Conservation (phyloP, 2,888 invertebrate species). For the Syritta pipiens region DNA sequence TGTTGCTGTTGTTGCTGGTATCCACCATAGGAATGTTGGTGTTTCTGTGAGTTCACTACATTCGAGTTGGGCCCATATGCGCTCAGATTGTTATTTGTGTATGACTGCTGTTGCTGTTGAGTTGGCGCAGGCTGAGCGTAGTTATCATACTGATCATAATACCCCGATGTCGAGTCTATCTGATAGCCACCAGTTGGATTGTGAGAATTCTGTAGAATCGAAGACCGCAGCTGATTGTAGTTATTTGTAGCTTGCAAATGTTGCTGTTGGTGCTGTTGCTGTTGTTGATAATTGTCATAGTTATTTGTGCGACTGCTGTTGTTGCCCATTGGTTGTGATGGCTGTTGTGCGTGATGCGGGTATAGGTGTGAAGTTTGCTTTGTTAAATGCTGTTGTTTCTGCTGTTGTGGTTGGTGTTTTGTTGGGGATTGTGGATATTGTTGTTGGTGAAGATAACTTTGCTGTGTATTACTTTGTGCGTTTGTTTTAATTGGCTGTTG, state of each 20-base stretch:
- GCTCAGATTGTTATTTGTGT: conserved; percentile 71
- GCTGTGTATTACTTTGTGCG: conserved; percentile 71
- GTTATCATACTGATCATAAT: conserved; percentile 76
- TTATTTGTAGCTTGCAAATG: conserved; percentile 68
- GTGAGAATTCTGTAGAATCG: conserved; percentile 78
- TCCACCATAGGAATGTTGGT: conserved; percentile 62
- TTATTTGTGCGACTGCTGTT: conserved; percentile 70
- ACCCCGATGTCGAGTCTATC: conserved; percentile 39
- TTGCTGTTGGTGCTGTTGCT: conserved; percentile 73
- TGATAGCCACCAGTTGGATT: conserved; percentile 76
- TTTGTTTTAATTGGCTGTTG: conserved; percentile 66
- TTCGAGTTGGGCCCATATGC: conserved; percentile 68
- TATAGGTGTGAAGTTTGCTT: conserved; percentile 79
- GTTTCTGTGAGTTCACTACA: conserved; percentile 62
- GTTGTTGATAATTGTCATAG: conserved; percentile 73
- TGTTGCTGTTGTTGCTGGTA: too few relatives aligned
- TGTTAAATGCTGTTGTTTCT: conserved; percentile 74
- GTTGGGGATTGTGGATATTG: conserved; percentile 56
- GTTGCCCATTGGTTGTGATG: conserved; percentile 67
- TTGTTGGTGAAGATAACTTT: conserved; percentile 62
- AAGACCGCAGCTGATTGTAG: conserved; percentile 77
- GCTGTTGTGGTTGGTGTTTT: conserved; percentile 70
- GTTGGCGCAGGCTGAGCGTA: conserved; percentile 71
- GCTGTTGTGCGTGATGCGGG: conserved; percentile 73
- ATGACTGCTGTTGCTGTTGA: conserved; percentile 68